Percentiles rank a stretch among this genome's conserved stretches.
These are phyloP conservation scores for Caenorhabditis virilis DNA, from an alignment of 2,888 invertebrate species.

Conservation along the genomic window DNA sequence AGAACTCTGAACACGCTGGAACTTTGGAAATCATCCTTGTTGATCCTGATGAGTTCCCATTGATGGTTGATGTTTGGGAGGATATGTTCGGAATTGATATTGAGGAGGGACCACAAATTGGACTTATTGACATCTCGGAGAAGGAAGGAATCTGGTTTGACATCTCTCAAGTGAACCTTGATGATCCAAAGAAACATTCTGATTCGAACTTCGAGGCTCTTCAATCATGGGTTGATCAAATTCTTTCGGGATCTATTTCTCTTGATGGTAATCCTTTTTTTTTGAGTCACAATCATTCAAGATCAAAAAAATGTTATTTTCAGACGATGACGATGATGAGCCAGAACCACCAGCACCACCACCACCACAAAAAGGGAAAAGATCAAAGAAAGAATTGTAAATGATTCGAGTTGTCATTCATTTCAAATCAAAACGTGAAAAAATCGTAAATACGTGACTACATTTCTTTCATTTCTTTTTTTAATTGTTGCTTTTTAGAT, in stretches of 20 bases:
- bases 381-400: constrained; percentile 52
- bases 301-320: neutral
- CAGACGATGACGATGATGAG: constrained; percentile 44
- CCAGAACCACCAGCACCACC: constrained; percentile 52
- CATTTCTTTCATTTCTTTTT: no score
- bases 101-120: constrained; percentile 68
- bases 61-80: constrained; percentile 69
- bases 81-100: constrained; percentile 69
- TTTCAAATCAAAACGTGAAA: no score
- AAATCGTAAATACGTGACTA: no score
- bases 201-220: constrained; percentile 68
- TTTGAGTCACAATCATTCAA: neutral
- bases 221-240: constrained; percentile 69
- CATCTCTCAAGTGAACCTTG: constrained; percentile 68
- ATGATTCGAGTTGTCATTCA: no score
- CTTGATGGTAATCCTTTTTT: constrained; percentile 53
- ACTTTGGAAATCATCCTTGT: constrained; percentile 68
- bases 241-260: constrained; percentile 65
- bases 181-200: constrained; percentile 67
- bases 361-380: constrained; percentile 53
- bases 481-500: no score
- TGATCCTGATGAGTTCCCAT: constrained; percentile 69
- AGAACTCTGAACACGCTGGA: constrained; percentile 68
- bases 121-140: constrained; percentile 68
- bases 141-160: constrained; percentile 69